Base-by-base conservation (phyloP, 1,140 invertebrate genomes). In the Ephestia elutella region DNA sequence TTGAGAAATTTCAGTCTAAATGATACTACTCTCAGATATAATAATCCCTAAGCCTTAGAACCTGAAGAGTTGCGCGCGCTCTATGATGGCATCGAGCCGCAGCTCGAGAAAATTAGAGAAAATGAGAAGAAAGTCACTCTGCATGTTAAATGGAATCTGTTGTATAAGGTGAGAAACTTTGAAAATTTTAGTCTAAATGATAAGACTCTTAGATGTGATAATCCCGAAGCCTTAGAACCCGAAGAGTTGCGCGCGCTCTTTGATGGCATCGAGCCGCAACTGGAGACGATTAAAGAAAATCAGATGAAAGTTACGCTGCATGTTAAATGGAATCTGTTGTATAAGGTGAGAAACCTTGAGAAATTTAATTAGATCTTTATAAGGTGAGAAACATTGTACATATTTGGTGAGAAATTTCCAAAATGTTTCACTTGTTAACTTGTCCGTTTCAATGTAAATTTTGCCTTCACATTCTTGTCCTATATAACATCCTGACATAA, bases 31-130 rank as follows among this genome's bases (percentile, higher is more conserved):
- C n/a, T n/a, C n/a, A n/a, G n/a, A n/a, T n/a, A n/a, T n/a, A n/a
- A n/a, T n/a, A n/a, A n/a, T n/a, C n/a, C 92, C 0, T 90, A 93
- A 25, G 89, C 91, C 0, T 69, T 96, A 0, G 95, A 96, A 66
- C 89, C 92, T 0, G 92, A 93, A 32, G 86, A 95, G 38, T 90
- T 97, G 5, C 74, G 88, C 32, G 82, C 87, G 1, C 78, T 97
- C 0, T 91, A 95, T 56, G 71, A 90, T 49, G 84, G 89, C 2
- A 73, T 94, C 0, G 90, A 93, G 7, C 66, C 82, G 5, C 78
- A 91, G 32, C 86, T 85, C 44, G 32, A 77, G 0, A 62, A 87
- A 13, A 62, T 70, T 35, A 65, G 35, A 13, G 70, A 17, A 35
- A 80, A 84, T 3, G 89, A 86, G 54, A 92, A 92, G 72, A 89